Evolutionary conservation across 1,140 invertebrate genomes (phyloP).

Genomic region (Ptiloglossa arizonensis): DNA sequence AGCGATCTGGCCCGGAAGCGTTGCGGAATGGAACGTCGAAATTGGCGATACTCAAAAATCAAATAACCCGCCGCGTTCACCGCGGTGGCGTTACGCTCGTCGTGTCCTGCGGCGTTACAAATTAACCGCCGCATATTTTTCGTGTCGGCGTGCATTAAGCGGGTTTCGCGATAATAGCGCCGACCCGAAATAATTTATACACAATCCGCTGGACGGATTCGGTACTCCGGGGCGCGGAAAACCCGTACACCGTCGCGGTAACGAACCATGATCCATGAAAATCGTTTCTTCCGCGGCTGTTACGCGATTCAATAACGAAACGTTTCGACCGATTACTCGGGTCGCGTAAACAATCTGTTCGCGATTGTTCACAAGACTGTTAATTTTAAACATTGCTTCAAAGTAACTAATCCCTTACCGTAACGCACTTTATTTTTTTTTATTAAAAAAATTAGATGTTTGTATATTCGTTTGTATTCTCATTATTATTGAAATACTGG

Average conservation of each 20-base stretch:
- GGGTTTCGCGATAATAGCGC: slow-evolving; percentile 21
- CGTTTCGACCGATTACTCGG: neutral
- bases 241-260: neutral
- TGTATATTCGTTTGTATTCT: too few relatives aligned
- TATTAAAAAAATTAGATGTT: too few relatives aligned
- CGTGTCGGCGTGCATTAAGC: slow-evolving; percentile 12
- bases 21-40: neutral
- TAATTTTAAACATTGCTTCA: too few relatives aligned
- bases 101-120: slow-evolving; percentile 13
- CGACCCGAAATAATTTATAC: slow-evolving; percentile 38
- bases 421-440: too few relatives aligned
- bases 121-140: slow-evolving; percentile 42
- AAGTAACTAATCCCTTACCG: too few relatives aligned
- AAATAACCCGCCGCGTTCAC: slow-evolving; percentile 17
- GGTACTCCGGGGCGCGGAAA: neutral
- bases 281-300: neutral
- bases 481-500: too few relatives aligned
- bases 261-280: neutral
- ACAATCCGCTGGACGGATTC: neutral
- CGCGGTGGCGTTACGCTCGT: neutral
- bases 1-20: neutral
- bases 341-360: too few relatives aligned
- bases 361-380: too few relatives aligned
- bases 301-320: neutral
- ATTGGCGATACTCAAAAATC: slow-evolving; percentile 47